phyloP scores from a whole-genome alignment of 2,113 vertebrate genomes.

The Eulemur rufifrons region DNA sequence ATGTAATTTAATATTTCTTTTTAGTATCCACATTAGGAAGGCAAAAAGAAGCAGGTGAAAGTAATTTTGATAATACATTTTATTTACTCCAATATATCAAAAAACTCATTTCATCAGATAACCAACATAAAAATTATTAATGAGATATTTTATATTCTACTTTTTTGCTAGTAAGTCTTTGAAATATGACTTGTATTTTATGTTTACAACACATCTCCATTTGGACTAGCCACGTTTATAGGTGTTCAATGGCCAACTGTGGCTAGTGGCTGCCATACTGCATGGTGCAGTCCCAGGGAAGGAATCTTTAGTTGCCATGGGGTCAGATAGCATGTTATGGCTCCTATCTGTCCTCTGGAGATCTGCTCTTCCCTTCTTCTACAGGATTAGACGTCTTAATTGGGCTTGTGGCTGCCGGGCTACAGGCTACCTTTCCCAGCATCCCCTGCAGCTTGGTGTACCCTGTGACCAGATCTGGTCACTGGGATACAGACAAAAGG shows the following conservation, averaged over 20 bases:
- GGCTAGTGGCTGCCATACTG: background rate
- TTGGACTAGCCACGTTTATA: background rate
- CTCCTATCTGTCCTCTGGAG: background rate
- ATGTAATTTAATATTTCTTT: background rate
- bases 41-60: background rate
- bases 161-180: background rate
- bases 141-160: background rate
- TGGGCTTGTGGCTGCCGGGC: background rate
- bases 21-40: background rate
- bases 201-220: background rate
- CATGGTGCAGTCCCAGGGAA: background rate
- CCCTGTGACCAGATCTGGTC: background rate
- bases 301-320: background rate
- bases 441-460: background rate
- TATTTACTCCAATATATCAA: background rate
- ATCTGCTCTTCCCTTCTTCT: background rate
- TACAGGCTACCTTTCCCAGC: background rate
- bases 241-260: accelerated
- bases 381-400: background rate
- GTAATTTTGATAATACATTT: background rate
- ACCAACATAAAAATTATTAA: background rate
- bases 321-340: background rate
- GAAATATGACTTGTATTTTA: background rate
- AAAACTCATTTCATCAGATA: background rate
- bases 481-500: background rate